Evolutionary conservation across 2,888 invertebrate species (phyloP), one percentile per base, ranked within the genome.

Genomic region (Nomada fabriciana): DNA sequence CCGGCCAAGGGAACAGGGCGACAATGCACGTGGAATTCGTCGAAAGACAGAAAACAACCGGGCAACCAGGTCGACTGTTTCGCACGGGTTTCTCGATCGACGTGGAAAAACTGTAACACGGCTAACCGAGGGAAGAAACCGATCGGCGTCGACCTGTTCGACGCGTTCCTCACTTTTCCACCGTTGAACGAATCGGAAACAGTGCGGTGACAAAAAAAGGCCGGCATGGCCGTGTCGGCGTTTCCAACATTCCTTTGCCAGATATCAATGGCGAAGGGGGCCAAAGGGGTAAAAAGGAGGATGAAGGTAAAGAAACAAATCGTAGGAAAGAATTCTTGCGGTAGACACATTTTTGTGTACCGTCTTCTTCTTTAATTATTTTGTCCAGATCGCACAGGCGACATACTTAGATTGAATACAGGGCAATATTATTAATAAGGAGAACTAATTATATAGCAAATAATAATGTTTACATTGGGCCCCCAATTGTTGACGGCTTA

Each of bases 321-420:
- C 73, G 80, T 64, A 81, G 64, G 72, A 72, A 73, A 69, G 76
- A 76, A 80, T 71, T 72, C 68, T 64, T 59, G 71, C 7, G 36
- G 36, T 36, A 36, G 36, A 36, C 0, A 36, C 36, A 36, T 36
- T 36, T 36, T 36, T 36, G 36, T 5, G 36, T 1, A 36, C 36
- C 7, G 36, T 36, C 7, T 7, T 7, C 36, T 36, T 7, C 36
- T 36, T 0, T 36, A 36, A 36, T 36, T 7, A 36, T 36, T 7
- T 36, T 36, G 36, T 36, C 7, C 36, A 7, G 1, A 7, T 36
- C 36, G 36, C 36, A 7, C 36, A 36, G 36, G 36, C 36, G 36
- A 36, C 7, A 7, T 29, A 7, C 29, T 29, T 7, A 29, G 7
- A 36, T 36, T 1, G 36, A 7, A 36, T 36, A 7, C 36, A 36